Percentiles rank a stretch among this genome's conserved stretches.
phyloP scores from a whole-genome alignment of 1,140 invertebrate genomes.

The Saxidomus purpurata region DNA sequence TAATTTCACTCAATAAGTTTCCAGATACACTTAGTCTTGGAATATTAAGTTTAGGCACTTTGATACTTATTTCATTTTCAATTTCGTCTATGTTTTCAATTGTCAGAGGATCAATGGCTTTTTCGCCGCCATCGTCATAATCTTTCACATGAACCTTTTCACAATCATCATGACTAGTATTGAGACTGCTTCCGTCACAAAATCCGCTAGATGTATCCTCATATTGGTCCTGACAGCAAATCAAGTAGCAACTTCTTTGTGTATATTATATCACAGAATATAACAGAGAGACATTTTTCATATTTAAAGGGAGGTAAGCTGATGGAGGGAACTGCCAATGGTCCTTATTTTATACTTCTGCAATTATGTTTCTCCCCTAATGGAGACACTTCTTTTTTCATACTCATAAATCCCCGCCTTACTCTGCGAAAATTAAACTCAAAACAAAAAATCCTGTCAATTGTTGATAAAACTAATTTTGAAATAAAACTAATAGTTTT shows the following conservation, averaged over 20 bases:
- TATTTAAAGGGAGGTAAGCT: too few species aligned
- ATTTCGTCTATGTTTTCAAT: not conserved
- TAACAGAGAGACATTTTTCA: too few species aligned
- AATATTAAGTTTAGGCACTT: not conserved
- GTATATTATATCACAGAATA: too few species aligned
- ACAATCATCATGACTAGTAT: not conserved
- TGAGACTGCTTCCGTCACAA: slow-evolving; percentile 1
- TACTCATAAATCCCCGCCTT: too few species aligned
- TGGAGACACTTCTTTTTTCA: too few species aligned
- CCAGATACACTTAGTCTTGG: slow-evolving; percentile 17
- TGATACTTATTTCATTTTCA: not conserved
- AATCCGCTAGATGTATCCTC: slow-evolving; percentile 22
- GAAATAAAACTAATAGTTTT: too few species aligned
- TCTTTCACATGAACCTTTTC: not conserved
- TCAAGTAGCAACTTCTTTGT: not conserved
- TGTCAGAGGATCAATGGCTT: not conserved
- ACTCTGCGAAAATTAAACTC: too few species aligned
- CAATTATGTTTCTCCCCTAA: too few species aligned
- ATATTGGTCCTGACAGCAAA: not conserved
- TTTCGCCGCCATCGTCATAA: not conserved
- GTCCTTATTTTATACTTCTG: too few species aligned
- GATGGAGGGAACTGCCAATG: too few species aligned
- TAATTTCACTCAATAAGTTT: slow-evolving; percentile 19
- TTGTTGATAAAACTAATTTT: too few species aligned
- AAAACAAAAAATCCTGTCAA: too few species aligned